A percentile compares a stretch with the other conserved stretches of the same genome.
phyloP scores from a whole-genome alignment of 2,797 vertebrate species.

The Emys orbicularis region DNA sequence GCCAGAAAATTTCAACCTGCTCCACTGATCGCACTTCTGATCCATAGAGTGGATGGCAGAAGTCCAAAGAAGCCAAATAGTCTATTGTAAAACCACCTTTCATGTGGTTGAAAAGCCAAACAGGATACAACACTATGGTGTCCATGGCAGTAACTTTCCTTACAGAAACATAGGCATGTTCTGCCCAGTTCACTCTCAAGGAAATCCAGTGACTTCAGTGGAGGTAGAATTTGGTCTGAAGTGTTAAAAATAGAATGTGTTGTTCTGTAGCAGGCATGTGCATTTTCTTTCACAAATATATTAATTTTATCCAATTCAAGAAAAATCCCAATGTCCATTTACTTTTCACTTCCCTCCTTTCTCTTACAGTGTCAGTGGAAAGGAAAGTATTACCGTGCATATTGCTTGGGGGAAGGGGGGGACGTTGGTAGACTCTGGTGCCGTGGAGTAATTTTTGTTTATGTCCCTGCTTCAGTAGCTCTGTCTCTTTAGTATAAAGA shows the following conservation, averaged over 20 bases:
- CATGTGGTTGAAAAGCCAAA: not conserved
- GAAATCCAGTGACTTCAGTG: not conserved
- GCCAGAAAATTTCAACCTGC: not conserved
- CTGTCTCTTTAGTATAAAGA: not conserved
- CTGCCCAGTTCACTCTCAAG: not conserved
- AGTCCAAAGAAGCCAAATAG: not conserved
- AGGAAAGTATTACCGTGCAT: not conserved
- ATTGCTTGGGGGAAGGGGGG: not conserved
- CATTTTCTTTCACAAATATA: not conserved
- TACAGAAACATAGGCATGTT: not conserved
- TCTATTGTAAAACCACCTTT: not conserved
- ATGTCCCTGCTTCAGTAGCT: not conserved
- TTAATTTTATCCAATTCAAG: fast-evolving
- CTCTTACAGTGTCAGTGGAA: not conserved
- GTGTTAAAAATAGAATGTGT: not conserved
- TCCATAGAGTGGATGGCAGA: not conserved
- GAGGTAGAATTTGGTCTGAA: not conserved
- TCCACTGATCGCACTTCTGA: not conserved
- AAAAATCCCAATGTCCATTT: not conserved
- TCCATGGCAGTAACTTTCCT: not conserved
- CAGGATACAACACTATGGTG: not conserved
- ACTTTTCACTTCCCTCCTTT: not conserved
- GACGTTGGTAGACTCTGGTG: not conserved
- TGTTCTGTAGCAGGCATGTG: not conserved
- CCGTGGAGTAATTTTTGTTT: not conserved